Evolutionary conservation across 2,888 invertebrate genomes (phyloP), one percentile per base, ranked within the genome.

Genomic region (Drosophila atroscutellata): DNA sequence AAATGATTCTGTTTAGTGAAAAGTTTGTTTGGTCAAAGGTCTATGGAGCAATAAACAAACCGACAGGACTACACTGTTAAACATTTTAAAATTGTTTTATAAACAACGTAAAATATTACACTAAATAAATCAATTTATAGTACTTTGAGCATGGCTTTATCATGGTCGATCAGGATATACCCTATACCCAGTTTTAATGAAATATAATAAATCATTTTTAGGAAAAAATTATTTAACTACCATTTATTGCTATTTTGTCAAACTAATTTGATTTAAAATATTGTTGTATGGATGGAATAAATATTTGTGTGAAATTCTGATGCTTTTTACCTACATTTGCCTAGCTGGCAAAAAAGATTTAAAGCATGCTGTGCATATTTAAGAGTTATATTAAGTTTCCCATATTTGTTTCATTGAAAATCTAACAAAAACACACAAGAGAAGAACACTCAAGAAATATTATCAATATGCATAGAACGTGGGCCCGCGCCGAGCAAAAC

Each of bases 401-500:
- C 20, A 68, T 36, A 45, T 75, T 72, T 20, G 52, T 73, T 75
- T 11, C 24, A 20, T 36, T 13, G 24, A 34, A 8, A 56, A 57
- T 28, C 26, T 42, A 2, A 57, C 28, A 75, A 37, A n/a, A 45
- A 34, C 49, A 47, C 2, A 28, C 9, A 54, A 55, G 24, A 54
- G 3, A 62, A 26, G 9, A 8, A 55, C 11, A 45, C 9, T 36
- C 9, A 56, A 11, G 24, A 51, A 18, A 24, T 37, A n/a, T 5
- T n/a, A 7, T 18, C 11, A 62, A 45, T 0, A 77, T 77, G 77
- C 52, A 72, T 36, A n/a, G 18, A 7, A 55, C 64, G 13, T 77
- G 81, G 77, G 4, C 56, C 6, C 77, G 77, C 8, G 47, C 77
- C 1, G 77, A 77, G 60, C 77, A 26, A 13, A 5, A 2, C 0